These are phyloP conservation scores for Melanotaenia boesemani DNA, from an alignment of 2,797 vertebrate genomes.

Conservation along the genomic window DNA sequence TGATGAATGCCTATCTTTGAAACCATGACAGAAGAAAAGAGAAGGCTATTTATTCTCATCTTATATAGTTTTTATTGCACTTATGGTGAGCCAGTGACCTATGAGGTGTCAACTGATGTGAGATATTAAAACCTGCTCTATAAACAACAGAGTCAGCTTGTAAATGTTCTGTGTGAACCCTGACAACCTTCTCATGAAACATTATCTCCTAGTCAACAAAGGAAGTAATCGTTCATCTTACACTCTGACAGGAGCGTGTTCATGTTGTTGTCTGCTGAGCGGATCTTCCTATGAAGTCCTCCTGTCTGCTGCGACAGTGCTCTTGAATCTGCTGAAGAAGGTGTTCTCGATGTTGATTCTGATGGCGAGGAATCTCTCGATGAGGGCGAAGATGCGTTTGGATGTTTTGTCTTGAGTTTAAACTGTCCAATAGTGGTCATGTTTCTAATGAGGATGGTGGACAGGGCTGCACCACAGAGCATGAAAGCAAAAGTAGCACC, in stretches of 20 bases:
- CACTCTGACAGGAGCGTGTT: slow-evolving; percentile 91
- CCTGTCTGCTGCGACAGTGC: slow-evolving; percentile 39
- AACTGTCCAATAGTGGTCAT: slow-evolving; percentile 78
- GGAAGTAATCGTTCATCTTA: slow-evolving; percentile 81
- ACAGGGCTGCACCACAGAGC: slow-evolving; percentile 92
- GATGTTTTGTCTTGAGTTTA: slow-evolving; percentile 55
- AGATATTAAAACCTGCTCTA: slow-evolving; percentile 44
- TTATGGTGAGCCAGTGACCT: slow-evolving; percentile 40
- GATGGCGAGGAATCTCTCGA: slow-evolving; percentile 47
- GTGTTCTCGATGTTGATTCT: slow-evolving; percentile 43
- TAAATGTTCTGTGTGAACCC: slow-evolving; percentile 44
- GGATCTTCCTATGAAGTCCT: slow-evolving; percentile 81
- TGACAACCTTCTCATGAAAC: slow-evolving; percentile 32
- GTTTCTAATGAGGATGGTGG: slow-evolving; percentile 90
- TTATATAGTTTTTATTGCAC: neutral
- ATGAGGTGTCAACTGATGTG: slow-evolving; percentile 64
- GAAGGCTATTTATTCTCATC: neutral
- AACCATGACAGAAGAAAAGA: slow-evolving; percentile 11
- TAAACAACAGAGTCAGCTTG: slow-evolving; percentile 53
- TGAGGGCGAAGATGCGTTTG: slow-evolving; percentile 48
- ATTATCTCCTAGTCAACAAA: slow-evolving; percentile 45
- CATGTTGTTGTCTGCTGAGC: slow-evolving; percentile 85
- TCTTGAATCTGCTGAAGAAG: slow-evolving; percentile 45
- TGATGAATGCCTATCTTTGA: slow-evolving; percentile 16
- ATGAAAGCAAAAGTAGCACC: slow-evolving; percentile 91